Evolutionary conservation across 2,113 vertebrate genomes (phyloP).

Genomic region (Piaya cayana): DNA sequence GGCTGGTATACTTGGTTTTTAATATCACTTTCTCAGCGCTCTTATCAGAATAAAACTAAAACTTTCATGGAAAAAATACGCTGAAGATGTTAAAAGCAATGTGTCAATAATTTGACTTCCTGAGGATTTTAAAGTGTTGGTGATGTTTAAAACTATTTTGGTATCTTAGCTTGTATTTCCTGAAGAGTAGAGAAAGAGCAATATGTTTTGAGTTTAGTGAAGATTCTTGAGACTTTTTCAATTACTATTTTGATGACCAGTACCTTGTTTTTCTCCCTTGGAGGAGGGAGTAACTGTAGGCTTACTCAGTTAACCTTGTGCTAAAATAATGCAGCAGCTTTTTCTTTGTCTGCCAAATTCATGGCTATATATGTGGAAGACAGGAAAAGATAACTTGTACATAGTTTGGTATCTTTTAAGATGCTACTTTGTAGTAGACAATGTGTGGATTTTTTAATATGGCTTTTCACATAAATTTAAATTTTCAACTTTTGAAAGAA

Average conservation of each 20-base stretch:
- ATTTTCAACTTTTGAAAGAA: background rate
- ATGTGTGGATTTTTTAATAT: background rate
- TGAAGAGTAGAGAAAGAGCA: background rate
- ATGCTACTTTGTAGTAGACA: background rate
- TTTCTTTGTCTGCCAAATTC: background rate
- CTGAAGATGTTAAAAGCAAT: background rate
- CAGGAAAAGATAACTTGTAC: background rate
- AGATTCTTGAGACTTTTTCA: background rate
- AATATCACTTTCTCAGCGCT: background rate
- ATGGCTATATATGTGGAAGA: background rate
- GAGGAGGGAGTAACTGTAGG: background rate
- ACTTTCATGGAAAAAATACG: background rate
- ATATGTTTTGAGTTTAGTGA: background rate
- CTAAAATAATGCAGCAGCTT: background rate
- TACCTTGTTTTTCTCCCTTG: too few species aligned
- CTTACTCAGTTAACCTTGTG: background rate
- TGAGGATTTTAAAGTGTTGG: background rate
- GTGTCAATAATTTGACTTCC: background rate
- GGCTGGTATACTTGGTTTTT: background rate
- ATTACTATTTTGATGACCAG: background rate
- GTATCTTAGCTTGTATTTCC: background rate
- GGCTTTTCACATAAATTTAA: background rate
- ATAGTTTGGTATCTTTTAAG: background rate
- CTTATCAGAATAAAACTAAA: background rate
- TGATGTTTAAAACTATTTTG: background rate